Conservation (phyloP, 2,797 vertebrate species). For the Cirrhinus mrigala region DNA sequence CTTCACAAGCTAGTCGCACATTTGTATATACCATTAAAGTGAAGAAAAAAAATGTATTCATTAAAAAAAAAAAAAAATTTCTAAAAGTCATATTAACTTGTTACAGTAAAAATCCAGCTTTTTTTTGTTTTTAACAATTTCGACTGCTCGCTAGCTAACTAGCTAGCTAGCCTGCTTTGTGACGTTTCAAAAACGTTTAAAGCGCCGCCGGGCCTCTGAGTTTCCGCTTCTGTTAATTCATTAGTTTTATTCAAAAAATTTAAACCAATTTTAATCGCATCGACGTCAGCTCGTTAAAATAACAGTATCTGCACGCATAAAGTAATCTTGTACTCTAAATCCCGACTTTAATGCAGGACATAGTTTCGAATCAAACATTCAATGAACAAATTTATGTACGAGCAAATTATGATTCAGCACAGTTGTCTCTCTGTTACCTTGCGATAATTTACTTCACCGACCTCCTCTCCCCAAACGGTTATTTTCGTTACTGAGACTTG, state of each 20-base stretch:
- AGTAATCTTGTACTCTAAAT: not conserved
- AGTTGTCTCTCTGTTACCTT: not conserved
- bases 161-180: not conserved
- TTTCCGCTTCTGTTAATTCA: conserved; percentile 10
- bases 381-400: not conserved
- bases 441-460: not conserved
- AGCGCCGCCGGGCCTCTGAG: not conserved
- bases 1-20: not conserved
- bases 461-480: not conserved
- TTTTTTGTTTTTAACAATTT: not conserved
- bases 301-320: too few species aligned
- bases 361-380: not conserved
- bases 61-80: not conserved
- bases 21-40: not conserved
- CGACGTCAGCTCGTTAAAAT: too few species aligned
- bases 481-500: not conserved
- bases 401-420: not conserved
- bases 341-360: not conserved
- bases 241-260: not conserved
- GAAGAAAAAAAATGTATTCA: not conserved
- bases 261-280: not conserved
- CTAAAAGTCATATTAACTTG: not conserved
- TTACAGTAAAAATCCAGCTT: not conserved
- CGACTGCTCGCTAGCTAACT: not conserved
- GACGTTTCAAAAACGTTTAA: conserved; percentile 31